Conservation (phyloP, 2,113 vertebrate genomes). For the Collichthys lucidus region DNA sequence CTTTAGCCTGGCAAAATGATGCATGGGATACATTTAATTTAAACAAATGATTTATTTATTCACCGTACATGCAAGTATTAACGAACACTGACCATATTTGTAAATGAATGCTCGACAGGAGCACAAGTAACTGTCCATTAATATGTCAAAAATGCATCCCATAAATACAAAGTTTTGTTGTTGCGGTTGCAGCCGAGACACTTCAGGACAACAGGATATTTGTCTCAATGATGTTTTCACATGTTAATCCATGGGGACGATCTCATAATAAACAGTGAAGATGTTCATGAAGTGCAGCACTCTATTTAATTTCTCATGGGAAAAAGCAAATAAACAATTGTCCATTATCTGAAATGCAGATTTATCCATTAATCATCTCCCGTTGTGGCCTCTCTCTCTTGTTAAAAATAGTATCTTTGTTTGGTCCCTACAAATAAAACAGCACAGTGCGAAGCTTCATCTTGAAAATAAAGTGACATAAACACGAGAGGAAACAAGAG, state of each 20-base stretch:
- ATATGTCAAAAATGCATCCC: not conserved
- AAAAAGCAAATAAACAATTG: constrained; percentile 30
- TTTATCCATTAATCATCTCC: constrained; percentile 1
- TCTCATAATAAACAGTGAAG: constrained; percentile 40
- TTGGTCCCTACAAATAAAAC: not conserved
- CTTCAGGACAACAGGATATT: constrained; percentile 42
- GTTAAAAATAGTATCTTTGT: not conserved
- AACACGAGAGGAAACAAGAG: too few species aligned
- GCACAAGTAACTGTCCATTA: not conserved
- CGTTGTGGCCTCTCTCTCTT: constrained; percentile 1
- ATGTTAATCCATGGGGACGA: constrained; percentile 50
- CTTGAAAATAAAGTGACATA: not conserved
- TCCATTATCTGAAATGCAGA: not conserved
- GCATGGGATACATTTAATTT: not conserved
- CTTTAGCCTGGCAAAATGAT: not conserved
- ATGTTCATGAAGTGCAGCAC: constrained; percentile 33
- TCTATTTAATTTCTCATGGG: constrained; percentile 34
- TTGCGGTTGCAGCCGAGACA: not conserved
- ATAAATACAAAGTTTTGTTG: not conserved
- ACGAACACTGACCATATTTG: not conserved
- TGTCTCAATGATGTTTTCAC: constrained; percentile 51
- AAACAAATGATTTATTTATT: constrained; percentile 39
- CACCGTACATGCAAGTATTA: not conserved
- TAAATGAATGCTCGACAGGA: not conserved
- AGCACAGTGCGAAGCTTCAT: not conserved